These are phyloP conservation scores for Amiota communis DNA, from an alignment of 2,888 invertebrate species.

Conservation along the genomic window DNA sequence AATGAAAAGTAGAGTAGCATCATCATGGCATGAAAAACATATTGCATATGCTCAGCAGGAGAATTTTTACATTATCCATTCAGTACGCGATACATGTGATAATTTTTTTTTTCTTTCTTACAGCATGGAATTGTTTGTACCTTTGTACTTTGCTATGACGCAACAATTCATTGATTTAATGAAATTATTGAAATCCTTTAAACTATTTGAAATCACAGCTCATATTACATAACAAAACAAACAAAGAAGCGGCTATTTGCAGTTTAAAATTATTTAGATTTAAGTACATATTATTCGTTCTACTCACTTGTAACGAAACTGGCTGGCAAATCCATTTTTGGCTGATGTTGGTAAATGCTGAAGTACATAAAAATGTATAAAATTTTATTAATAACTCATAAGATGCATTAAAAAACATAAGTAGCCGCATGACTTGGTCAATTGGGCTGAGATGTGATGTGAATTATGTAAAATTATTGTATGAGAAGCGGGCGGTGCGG, in stretches of 20 bases:
- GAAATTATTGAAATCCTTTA: neutral
- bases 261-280: neutral
- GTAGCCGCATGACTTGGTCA: slow-evolving; percentile 43
- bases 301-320: slow-evolving; percentile 70
- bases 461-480: slow-evolving; percentile 56
- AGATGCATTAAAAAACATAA: slow-evolving; percentile 39
- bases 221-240: slow-evolving; percentile 21
- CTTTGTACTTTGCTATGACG: neutral
- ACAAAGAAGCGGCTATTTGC: neutral
- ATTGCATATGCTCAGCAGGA: too few species aligned
- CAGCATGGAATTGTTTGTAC: too few species aligned
- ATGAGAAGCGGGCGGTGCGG: neutral
- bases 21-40: too few species aligned
- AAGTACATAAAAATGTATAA: slow-evolving; percentile 34
- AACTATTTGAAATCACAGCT: neutral
- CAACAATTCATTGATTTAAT: neutral
- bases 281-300: neutral
- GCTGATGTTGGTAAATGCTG: slow-evolving; percentile 55
- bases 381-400: slow-evolving; percentile 15
- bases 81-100: too few species aligned
- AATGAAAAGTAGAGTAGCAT: too few species aligned
- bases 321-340: slow-evolving; percentile 62
- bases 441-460: neutral
- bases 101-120: too few species aligned
- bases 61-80: too few species aligned